These are phyloP conservation scores for Brachyhypopomus occidentalis DNA, from an alignment of 2,113 vertebrate species.

Conservation along the genomic window DNA sequence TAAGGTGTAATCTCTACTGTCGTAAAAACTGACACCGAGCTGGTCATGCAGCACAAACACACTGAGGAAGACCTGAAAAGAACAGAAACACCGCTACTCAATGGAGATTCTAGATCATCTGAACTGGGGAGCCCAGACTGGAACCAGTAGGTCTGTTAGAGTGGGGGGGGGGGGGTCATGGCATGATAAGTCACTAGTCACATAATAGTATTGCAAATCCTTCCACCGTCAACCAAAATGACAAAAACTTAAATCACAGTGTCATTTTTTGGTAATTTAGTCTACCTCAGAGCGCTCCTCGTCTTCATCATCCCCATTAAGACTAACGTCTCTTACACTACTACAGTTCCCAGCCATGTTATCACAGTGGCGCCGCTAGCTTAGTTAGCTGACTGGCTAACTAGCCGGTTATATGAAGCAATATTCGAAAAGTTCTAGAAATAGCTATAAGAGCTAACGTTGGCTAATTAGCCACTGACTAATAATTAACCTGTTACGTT, in stretches of 20 bases:
- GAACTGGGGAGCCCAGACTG: too few relatives aligned
- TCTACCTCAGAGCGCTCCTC: slow-evolving; percentile 63
- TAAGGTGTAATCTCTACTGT: slow-evolving; percentile 82
- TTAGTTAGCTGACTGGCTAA: too few relatives aligned
- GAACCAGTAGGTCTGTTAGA: too few relatives aligned
- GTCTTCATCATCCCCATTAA: slow-evolving; percentile 62
- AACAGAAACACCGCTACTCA: background rate
- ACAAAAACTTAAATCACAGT: background rate
- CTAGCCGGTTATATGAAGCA: background rate
- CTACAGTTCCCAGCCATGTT: slow-evolving; percentile 26
- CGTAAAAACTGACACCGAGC: slow-evolving; percentile 87
- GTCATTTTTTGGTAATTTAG: background rate
- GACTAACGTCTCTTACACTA: background rate
- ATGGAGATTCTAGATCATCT: too few relatives aligned
- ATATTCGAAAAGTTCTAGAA: background rate
- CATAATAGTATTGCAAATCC: background rate
- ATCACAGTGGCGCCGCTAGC: background rate
- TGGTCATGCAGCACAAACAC: slow-evolving; percentile 80
- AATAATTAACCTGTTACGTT: too few relatives aligned
- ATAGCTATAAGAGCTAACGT: background rate
- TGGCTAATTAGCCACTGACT: too few relatives aligned
- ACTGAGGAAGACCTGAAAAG: slow-evolving; percentile 80
- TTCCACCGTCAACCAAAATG: background rate
- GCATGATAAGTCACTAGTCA: background rate
- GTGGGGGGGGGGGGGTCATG: too few relatives aligned